Evolutionary conservation across 2,113 vertebrate genomes (phyloP).

Genomic region (Ascaphus truei): DNA sequence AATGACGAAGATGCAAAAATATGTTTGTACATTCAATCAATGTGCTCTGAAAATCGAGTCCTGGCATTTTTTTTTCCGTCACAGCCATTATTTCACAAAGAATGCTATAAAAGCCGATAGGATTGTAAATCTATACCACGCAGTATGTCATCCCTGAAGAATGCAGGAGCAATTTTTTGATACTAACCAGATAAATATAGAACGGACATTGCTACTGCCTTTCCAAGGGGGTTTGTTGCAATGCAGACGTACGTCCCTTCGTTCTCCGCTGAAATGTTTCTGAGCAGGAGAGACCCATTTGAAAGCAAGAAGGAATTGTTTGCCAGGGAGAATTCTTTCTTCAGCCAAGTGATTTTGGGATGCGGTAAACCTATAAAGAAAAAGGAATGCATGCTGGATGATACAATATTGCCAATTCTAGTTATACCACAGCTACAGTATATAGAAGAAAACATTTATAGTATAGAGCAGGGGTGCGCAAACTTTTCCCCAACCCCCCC

Average conservation of each 20-base stretch:
- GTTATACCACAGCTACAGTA: background rate
- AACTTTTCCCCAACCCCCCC: too few species aligned
- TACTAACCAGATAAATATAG: conserved; percentile 67
- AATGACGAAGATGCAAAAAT: too few species aligned
- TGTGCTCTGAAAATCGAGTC: conserved; percentile 3
- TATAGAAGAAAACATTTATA: too few species aligned
- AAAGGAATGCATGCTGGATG: background rate
- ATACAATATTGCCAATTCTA: too few species aligned
- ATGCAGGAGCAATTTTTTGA: conserved; percentile 11
- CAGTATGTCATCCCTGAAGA: conserved; percentile 17
- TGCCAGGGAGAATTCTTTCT: conserved; percentile 49
- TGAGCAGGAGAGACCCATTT: conserved; percentile 73
- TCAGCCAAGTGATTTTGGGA: conserved; percentile 72
- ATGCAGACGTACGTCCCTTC: conserved; percentile 72
- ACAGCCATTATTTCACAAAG: conserved; percentile 3
- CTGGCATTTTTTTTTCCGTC: background rate
- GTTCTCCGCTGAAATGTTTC: conserved; percentile 62
- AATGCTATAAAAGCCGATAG: conserved; percentile 23
- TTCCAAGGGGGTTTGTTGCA: conserved; percentile 71
- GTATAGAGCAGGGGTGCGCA: too few species aligned
- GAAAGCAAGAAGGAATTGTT: conserved; percentile 46
- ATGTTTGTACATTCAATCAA: background rate
- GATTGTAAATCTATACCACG: background rate
- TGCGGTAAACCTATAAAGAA: conserved; percentile 67
- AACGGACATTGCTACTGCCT: conserved; percentile 55